Percentiles rank a stretch among this genome's conserved stretches.
Evolutionary conservation across 2,797 vertebrate species (phyloP).

Genomic region (Bovichtus diacanthus): DNA sequence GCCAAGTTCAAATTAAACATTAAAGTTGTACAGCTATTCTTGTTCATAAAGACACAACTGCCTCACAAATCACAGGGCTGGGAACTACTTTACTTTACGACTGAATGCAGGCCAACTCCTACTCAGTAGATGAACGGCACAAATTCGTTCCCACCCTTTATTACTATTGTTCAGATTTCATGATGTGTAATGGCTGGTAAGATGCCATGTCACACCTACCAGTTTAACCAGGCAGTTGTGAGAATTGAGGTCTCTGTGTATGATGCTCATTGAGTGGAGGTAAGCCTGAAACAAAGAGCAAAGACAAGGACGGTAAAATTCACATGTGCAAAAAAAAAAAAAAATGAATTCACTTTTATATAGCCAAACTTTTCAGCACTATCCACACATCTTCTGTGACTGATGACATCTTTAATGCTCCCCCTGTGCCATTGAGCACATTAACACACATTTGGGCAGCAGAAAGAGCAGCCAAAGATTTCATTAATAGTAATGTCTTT

Average conservation of each 20-base stretch:
- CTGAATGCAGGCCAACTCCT: not conserved
- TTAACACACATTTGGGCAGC: not conserved
- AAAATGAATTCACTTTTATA: not conserved
- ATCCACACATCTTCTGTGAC: not conserved
- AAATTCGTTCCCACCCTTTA: not conserved
- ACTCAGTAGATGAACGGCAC: not conserved
- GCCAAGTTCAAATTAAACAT: not conserved
- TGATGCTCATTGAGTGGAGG: slow-evolving; percentile 96
- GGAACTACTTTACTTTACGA: not conserved
- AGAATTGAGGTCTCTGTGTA: slow-evolving; percentile 96
- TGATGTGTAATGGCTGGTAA: not conserved
- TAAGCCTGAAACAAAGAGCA: slow-evolving; percentile 86
- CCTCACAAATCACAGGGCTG: not conserved
- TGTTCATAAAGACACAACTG: not conserved
- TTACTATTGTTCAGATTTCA: not conserved
- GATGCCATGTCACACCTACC: slow-evolving; percentile 83
- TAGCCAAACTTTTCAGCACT: not conserved
- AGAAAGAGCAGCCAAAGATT: slow-evolving; percentile 15
- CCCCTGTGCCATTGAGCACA: not conserved
- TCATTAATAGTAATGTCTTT: slow-evolving; percentile 17
- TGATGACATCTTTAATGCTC: not conserved
- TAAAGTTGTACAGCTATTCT: not conserved
- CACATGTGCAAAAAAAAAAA: not conserved
- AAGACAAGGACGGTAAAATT: not conserved
- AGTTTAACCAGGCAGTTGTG: slow-evolving; percentile 96